Base-by-base conservation (phyloP, 2,113 vertebrate species). In the Coreoperca whiteheadi region DNA sequence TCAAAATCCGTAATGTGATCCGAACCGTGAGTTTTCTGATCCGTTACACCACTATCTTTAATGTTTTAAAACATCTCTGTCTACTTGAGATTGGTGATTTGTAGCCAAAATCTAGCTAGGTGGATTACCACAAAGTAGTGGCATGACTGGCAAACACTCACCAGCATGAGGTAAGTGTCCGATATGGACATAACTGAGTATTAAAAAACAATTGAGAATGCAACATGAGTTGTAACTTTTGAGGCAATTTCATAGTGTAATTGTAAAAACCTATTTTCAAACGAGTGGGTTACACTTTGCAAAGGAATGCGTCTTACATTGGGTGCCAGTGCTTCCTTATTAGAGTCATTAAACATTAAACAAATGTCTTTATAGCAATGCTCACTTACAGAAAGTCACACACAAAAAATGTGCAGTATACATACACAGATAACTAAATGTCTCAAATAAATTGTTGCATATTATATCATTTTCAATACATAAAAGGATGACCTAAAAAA, bases 61-160 rank as follows among this genome's bases (percentile, higher is more conserved):
- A 30, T 53, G 56, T 61, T 61, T 79, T 75, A 32, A 61, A 59
- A n/a, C 57, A 67, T 60, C 67, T 79, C 12, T 34, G 7, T 57
- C 57, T 53, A 46, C 14, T 41, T n/a, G 30, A 59, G 25, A 56
- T 15, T 57, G 28, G 21, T 25, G 9, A 68, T 50, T 34, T 71
- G 9, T 34, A 23, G 46, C 20, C 25, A 32, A 23, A 41, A 28
- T 64, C n/a, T 39, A 43, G 11, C 6, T 16, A 2, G 34, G 20
- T 30, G 76, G 21, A 2, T 64, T 39, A 20, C 21, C 21, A 20
- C 14, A 23, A 34, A 60, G 65, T 34, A 32, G 8, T 51, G 41
- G 51, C 4, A 34, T 37, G 28, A 63, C 12, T 63, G 41, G 28
- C 14, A 50, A 18, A 18, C 15, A 25, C 20, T 37, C 37, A 30